Conservation (phyloP, 2,797 vertebrate species). For the Chromis chromis region DNA sequence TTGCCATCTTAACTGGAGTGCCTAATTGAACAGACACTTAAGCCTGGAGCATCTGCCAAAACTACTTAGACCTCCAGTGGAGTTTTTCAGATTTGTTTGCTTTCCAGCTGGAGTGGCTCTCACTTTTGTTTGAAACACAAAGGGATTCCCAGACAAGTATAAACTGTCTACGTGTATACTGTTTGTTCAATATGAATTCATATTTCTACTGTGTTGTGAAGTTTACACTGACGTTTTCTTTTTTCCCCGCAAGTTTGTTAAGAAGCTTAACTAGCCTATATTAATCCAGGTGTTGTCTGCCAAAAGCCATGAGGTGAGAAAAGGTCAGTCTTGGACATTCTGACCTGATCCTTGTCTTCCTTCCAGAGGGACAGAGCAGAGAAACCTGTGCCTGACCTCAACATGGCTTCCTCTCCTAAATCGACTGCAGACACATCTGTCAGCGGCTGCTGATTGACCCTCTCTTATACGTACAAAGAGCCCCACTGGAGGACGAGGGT, state of each 20-base stretch:
- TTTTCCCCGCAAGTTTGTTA: background rate
- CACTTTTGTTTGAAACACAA: constrained; percentile 65
- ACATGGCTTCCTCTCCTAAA: constrained; percentile 78
- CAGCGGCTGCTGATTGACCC: constrained; percentile 84
- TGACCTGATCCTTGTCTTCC: constrained; percentile 75
- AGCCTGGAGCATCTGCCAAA: constrained; percentile 79
- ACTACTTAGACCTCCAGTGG: constrained; percentile 71
- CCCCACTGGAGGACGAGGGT: constrained; percentile 80
- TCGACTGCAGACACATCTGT: constrained; percentile 85
- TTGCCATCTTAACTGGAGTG: constrained; percentile 75
- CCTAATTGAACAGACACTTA: constrained; percentile 76
- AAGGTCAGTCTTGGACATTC: constrained; percentile 77
- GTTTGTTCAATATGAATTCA: constrained; percentile 34
- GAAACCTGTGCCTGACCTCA: constrained; percentile 75
- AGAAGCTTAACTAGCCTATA: constrained; percentile 33
- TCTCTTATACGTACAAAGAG: constrained; percentile 84
- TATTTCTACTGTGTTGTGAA: background rate
- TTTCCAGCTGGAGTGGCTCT: constrained; percentile 72
- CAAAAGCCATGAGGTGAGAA: constrained; percentile 66
- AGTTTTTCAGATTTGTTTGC: constrained; percentile 75
- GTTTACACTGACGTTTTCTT: constrained; percentile 7
- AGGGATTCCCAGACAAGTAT: constrained; percentile 44
- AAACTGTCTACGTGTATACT: constrained; percentile 30
- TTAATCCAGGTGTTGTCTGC: constrained; percentile 64
- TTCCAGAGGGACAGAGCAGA: constrained; percentile 55